Evolutionary conservation across 92 coral and sea anemone species (phyloP), one percentile per base, ranked within the genome.

Genomic region (Montipora capitata): DNA sequence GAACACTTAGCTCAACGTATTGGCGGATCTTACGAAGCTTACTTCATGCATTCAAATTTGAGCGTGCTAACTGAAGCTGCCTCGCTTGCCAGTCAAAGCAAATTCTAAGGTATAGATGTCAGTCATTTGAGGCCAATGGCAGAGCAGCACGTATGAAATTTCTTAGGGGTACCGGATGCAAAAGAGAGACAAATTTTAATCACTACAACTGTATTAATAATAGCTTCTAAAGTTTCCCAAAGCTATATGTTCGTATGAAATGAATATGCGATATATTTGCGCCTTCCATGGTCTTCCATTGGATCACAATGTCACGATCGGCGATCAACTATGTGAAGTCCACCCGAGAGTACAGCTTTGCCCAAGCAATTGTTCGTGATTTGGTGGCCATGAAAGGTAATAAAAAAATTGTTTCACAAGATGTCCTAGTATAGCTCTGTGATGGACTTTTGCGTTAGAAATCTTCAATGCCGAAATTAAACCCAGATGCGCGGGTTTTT

Each of bases 351-450:
- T n/a, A 62, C 35, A 20, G 27, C 27, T 20, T 20, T 20, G 27
- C 27, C 27, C 27, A 8, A 62, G 4, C 6, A 14, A n/a, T 2
- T 27, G 35, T 62, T 62, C 2, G 68, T n/a, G 68, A 62, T 15
- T 6, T 10, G 11, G 11, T 67, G 35, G 17, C 27, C 43, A 67
- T 11, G 48, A 14, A 39, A 67, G 44, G 72, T 51, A 72, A 71
- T 65, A 74, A 68, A 35, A 20, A 20, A 20, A 20, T 58, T 81
- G 76, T 87, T 67, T 67, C 39, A 35, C 17, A 67, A 67, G 72
- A 35, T n/a, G 39, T 14, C 27, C 27, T 20, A 20, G 27, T 20
- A 20, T 20, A 20, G 15, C 39, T 35, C 72, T n/a, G 72, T 67
- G 72, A 67, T 67, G 43, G 10, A 9, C 39, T 35, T 67, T 67